Conservation (phyloP, 2,113 vertebrate genomes). For the Cricetomys ansorgei region DNA sequence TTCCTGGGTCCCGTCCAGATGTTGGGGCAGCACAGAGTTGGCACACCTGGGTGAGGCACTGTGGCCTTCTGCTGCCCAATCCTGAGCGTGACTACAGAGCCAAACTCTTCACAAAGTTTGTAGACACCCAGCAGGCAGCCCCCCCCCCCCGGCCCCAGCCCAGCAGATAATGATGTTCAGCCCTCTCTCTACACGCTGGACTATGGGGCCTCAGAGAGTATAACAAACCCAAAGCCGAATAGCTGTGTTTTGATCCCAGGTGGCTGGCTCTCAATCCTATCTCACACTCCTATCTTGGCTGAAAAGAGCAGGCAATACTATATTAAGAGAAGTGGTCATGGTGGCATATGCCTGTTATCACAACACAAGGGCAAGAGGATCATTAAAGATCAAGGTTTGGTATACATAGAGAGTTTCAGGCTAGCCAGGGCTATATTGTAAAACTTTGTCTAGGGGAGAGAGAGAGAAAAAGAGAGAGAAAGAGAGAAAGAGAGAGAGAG, state of each 20-base stretch:
- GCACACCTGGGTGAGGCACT: not conserved
- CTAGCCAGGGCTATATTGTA: not conserved
- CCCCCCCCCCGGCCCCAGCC: not conserved
- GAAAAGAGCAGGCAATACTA: not conserved
- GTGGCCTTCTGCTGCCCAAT: not conserved
- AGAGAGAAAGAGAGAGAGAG: not conserved
- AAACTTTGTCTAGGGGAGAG: not conserved
- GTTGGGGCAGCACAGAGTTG: not conserved
- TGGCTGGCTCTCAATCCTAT: not conserved
- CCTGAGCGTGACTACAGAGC: not conserved
- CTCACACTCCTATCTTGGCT: rapidly evolving
- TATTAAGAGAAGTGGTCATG: not conserved
- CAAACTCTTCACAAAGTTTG: not conserved
- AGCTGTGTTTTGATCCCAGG: not conserved
- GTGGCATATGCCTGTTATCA: not conserved
- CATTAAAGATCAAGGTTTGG: not conserved
- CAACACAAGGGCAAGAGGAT: not conserved
- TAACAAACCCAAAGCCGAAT: not conserved
- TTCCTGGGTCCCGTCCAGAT: not conserved
- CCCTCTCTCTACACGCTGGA: not conserved
- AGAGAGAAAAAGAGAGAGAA: not conserved
- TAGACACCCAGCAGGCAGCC: not conserved
- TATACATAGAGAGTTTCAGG: not conserved
- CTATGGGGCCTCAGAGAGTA: not conserved
- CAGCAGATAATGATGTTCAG: not conserved